Base-by-base conservation (phyloP, 1,140 invertebrate species). In the Calosoma granatense region DNA sequence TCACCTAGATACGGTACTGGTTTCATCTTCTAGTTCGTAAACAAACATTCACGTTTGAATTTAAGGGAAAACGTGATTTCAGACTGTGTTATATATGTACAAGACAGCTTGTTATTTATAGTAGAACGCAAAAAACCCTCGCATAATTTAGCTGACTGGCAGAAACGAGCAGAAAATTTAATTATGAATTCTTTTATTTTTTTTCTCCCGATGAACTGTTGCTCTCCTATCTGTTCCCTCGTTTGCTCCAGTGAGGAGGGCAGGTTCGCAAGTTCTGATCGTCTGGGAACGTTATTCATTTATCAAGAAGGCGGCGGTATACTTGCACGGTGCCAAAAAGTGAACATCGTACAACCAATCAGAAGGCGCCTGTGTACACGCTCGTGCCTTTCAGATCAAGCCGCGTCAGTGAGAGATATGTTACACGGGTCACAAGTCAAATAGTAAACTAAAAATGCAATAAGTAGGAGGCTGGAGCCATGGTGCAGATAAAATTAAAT, bases 101-200 rank as follows among this genome's bases (percentile, higher is more conserved):
- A n/a, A n/a, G 41, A 47, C 41, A 47, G 41, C 6, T 47, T 47
- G 41, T 47, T 47, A 47, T 47, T 47, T 47, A 47, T 47, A 47
- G 6, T 47, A 17, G 9, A 47, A 17, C 3, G 17, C 9, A 17
- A 47, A 47, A 47, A 47, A 17, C 9, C 41, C 9, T 47, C 41
- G 17, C 9, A 47, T 9, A 47, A 47, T 47, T 47, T 47, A 47
- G 41, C 41, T 47, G 41, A 47, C 41, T 47, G 41, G 41, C 41
- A 47, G 41, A 47, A 47, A 47, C 41, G 17, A 47, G 15, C 41
- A 47, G 41, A 47, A 47, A 47, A 47, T 47, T 47, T 47, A 47
- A 47, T 47, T 47, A 47, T 17, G 41, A 47, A 11, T 47, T 47
- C 15, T 47, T 47, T 47, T 47, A 47, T 47, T 47, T 11, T 30